These are phyloP conservation scores for Acinonyx jubatus DNA, from an alignment of 2,113 vertebrate genomes.

Conservation along the genomic window DNA sequence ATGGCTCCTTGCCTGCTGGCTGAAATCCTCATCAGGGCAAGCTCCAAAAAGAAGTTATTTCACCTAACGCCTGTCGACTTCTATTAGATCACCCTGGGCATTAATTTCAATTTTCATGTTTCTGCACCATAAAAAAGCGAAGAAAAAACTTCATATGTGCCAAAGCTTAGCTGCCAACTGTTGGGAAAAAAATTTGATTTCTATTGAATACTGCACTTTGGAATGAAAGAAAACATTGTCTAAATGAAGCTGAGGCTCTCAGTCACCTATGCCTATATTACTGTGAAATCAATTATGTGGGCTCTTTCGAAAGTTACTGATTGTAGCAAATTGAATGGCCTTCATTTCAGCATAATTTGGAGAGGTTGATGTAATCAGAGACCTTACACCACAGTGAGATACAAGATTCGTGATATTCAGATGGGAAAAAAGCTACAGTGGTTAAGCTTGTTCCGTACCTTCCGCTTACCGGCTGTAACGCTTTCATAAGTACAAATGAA, in stretches of 20 bases:
- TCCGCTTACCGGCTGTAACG: constrained; percentile 79
- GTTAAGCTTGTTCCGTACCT: constrained; percentile 82
- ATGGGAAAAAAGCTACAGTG: constrained; percentile 82
- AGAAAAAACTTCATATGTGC: constrained; percentile 67
- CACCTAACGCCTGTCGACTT: constrained; percentile 69
- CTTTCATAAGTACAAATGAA: constrained; percentile 85
- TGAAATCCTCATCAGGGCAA: constrained; percentile 39
- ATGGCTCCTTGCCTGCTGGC: background rate
- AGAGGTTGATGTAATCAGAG: constrained; percentile 90
- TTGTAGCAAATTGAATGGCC: constrained; percentile 90
- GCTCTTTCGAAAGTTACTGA: constrained; percentile 88
- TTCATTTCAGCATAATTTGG: constrained; percentile 89
- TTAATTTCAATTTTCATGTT: constrained; percentile 85
- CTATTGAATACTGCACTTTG: constrained; percentile 86
- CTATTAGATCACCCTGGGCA: constrained; percentile 78
- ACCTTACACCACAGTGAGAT: constrained; percentile 86
- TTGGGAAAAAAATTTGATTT: constrained; percentile 83
- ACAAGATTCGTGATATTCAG: constrained; percentile 86
- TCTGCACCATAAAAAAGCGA: constrained; percentile 35
- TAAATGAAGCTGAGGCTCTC: constrained; percentile 86
- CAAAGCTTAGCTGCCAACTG: constrained; percentile 85
- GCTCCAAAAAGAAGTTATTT: constrained; percentile 71
- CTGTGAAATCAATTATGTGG: constrained; percentile 90
- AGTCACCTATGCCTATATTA: constrained; percentile 88
- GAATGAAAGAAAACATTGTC: constrained; percentile 88